Conservation (phyloP, 2,113 vertebrate species). For the Suncus etruscus region DNA sequence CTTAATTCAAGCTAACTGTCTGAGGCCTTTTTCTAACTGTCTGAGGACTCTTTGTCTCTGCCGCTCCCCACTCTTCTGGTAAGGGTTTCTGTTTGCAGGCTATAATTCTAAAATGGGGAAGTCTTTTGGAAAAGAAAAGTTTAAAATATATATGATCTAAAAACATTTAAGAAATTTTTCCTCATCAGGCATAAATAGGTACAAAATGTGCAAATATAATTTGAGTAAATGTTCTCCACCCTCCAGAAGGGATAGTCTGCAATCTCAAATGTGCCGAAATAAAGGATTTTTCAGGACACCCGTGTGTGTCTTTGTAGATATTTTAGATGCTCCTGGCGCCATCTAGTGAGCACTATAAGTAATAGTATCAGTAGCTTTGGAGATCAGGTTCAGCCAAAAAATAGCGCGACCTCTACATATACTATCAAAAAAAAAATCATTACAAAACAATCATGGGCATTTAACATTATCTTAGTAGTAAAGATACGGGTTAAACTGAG, state of each 20-base stretch:
- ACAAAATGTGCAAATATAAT: constrained; percentile 24
- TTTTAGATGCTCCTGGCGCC: constrained; percentile 78
- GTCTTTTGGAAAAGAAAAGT: too few species aligned
- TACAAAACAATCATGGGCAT: background rate
- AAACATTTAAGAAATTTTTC: too few species aligned
- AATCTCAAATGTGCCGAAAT: constrained; percentile 40
- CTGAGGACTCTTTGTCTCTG: too few species aligned
- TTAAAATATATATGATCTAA: too few species aligned
- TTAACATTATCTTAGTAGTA: background rate
- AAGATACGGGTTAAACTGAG: background rate
- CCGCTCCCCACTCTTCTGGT: too few species aligned
- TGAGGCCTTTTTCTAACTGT: too few species aligned
- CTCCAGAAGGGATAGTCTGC: constrained; percentile 43
- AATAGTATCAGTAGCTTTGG: constrained; percentile 39
- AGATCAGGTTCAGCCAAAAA: background rate
- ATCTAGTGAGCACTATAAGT: constrained; percentile 79
- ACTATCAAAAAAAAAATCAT: background rate
- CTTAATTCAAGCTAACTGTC: too few species aligned
- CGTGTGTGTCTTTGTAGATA: background rate
- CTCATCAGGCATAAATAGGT: background rate
- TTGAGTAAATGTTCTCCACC: constrained; percentile 4
- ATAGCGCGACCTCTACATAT: background rate
- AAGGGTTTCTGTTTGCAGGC: too few species aligned
- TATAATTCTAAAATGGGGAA: too few species aligned
- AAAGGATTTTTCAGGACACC: background rate